Evolutionary conservation across 2,888 invertebrate species (phyloP), one percentile per base, ranked within the genome.

Genomic region (Tiphia femorata): DNA sequence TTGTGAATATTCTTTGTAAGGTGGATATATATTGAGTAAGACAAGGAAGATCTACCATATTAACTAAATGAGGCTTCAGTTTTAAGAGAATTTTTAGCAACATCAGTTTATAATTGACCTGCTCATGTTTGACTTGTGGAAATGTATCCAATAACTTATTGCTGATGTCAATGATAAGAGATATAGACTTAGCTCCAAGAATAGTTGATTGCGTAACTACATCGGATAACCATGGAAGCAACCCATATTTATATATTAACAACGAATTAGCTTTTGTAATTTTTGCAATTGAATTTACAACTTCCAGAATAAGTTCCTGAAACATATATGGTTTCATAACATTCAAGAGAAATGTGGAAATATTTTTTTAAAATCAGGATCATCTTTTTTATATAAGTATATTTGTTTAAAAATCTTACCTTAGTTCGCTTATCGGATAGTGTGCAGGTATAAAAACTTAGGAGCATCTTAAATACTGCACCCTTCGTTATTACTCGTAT

Each of bases 391-490:
- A 29, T 37, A n/a, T 5, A 5, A 16, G 7, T 25, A 25, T 8
- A 25, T 25, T 6, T 25, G 2, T 17, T 37, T 1, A 35, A 35
- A 37, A 2, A 16, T 49, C 47, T 64, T 52, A 90, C 86, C 81
- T 90, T 90, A 1, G 86, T 86, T 59, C 87, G 87, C 42, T 84
- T 80, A 63, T 91, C 90, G n/a, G 90, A 86, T 40, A 92, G 78
- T 14, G 85, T 84, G 19, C 89, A 90, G 0, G 86, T 86, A 76
- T 90, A 91, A 75, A 90, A 90, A 67, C 91, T 90, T 79, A 93
- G 87, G 1, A 96, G 84, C 77, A 93, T 89, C 80, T 94, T 95
- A 65, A 93, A 89, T 7, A 91, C 88, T 84, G 91, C 89, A 0
- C 91, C 90, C 75, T 90, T 91, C 52, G 92, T 88, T 16, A 92